Evolutionary conservation across 2,797 vertebrate species (phyloP).

Genomic region (Phrynocephalus forsythii): DNA sequence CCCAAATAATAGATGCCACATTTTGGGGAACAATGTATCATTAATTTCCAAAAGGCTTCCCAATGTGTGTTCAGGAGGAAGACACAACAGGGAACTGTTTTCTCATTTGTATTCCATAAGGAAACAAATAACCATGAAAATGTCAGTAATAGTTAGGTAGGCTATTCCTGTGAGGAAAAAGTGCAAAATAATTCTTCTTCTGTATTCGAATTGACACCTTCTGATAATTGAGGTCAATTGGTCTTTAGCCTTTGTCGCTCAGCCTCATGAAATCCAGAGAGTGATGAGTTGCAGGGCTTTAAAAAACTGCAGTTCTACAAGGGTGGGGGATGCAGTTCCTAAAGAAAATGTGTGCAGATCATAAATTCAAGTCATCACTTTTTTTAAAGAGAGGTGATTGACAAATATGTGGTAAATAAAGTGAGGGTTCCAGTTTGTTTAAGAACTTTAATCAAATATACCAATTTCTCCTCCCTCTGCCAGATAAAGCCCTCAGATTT

Average conservation of each 20-base stretch:
- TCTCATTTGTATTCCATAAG: no score
- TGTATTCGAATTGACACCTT: background rate
- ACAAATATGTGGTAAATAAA: background rate
- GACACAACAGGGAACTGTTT: no score
- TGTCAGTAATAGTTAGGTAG: no score
- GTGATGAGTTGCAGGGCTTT: background rate
- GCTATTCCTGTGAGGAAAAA: no score
- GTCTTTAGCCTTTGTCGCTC: background rate
- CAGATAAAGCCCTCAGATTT: background rate
- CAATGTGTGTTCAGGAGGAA: background rate
- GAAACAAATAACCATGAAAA: no score
- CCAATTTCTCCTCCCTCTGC: background rate
- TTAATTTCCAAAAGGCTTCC: background rate
- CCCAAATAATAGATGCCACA: no score
- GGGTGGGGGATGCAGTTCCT: background rate
- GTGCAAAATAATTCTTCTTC: no score
- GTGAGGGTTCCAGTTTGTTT: background rate
- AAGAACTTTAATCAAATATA: background rate
- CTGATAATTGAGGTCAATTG: background rate
- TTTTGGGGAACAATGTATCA: background rate
- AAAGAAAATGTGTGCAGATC: background rate
- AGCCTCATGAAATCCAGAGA: background rate
- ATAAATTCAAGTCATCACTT: background rate
- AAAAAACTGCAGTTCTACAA: background rate
- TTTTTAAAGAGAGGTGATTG: background rate